Conservation (phyloP, 2,888 invertebrate genomes). For the Alviniconcha strummeri region DNA sequence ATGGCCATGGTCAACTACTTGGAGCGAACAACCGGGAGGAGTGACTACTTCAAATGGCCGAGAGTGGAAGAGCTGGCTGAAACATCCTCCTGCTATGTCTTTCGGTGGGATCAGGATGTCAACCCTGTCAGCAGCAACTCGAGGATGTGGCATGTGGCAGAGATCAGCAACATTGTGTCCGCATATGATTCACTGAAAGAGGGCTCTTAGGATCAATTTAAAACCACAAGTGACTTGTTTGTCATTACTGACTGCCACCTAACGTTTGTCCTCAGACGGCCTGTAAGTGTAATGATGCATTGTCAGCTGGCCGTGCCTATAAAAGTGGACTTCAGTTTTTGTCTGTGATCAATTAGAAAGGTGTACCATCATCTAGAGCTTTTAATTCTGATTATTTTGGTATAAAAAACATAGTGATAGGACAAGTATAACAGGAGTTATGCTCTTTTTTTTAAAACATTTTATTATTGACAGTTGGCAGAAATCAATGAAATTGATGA, state of each 20-base stretch:
- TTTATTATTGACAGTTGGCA: not conserved
- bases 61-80: conserved; percentile 21
- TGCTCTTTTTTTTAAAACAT: not conserved
- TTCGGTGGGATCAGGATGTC: conserved; percentile 22
- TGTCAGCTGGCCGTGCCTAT: not conserved
- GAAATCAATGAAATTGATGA: not conserved
- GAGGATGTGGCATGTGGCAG: conserved; percentile 11
- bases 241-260: too few relatives aligned
- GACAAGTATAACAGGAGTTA: too few relatives aligned
- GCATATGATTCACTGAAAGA: too few relatives aligned
- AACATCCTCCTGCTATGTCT: not conserved
- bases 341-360: too few relatives aligned
- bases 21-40: not conserved
- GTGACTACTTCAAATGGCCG: conserved; percentile 24
- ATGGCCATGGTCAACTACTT: conserved; percentile 8
- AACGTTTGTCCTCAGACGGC: too few relatives aligned
- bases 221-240: too few relatives aligned
- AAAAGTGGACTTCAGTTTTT: too few relatives aligned
- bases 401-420: too few relatives aligned
- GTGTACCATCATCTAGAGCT: too few relatives aligned
- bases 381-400: too few relatives aligned
- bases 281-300: not conserved
- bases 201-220: too few relatives aligned
- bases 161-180: too few relatives aligned
- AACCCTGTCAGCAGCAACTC: conserved; percentile 8